Conservation (phyloP, 2,113 vertebrate species). For the Alces alces region DNA sequence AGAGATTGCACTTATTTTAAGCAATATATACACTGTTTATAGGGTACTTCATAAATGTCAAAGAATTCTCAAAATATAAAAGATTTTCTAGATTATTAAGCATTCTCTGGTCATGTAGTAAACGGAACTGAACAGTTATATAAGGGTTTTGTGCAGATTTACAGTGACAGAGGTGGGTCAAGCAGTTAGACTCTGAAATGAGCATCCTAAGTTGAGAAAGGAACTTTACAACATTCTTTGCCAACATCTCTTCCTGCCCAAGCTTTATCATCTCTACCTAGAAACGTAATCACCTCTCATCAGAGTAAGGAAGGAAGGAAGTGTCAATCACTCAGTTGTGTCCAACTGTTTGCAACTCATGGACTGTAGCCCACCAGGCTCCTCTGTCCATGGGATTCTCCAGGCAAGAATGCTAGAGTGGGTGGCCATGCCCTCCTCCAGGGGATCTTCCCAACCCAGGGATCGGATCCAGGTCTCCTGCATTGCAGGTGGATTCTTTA, state of each 20-base stretch:
- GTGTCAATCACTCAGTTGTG: not conserved
- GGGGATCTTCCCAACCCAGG: not conserved
- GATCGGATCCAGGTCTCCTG: not conserved
- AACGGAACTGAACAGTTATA: not conserved
- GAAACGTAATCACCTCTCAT: not conserved
- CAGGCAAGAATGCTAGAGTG: not conserved
- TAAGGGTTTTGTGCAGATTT: not conserved
- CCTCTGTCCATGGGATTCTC: not conserved
- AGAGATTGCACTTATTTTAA: not conserved
- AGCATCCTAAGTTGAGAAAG: not conserved
- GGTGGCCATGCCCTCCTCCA: not conserved
- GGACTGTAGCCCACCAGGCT: accelerated
- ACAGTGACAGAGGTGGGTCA: not conserved
- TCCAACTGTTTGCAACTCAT: not conserved
- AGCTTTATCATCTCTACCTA: not conserved
- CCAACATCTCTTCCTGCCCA: not conserved
- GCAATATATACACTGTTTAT: not conserved
- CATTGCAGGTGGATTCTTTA: not conserved
- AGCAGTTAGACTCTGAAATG: not conserved
- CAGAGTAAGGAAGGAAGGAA: not conserved
- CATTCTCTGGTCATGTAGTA: not conserved
- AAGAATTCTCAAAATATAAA: slow-evolving; percentile 9
- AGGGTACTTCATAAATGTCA: not conserved
- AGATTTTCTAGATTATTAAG: not conserved
- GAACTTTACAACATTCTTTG: not conserved